Percentiles rank a stretch among this genome's conserved stretches.
phyloP scores from a whole-genome alignment of 2,888 invertebrate species.

The Eupithecia exiguata region DNA sequence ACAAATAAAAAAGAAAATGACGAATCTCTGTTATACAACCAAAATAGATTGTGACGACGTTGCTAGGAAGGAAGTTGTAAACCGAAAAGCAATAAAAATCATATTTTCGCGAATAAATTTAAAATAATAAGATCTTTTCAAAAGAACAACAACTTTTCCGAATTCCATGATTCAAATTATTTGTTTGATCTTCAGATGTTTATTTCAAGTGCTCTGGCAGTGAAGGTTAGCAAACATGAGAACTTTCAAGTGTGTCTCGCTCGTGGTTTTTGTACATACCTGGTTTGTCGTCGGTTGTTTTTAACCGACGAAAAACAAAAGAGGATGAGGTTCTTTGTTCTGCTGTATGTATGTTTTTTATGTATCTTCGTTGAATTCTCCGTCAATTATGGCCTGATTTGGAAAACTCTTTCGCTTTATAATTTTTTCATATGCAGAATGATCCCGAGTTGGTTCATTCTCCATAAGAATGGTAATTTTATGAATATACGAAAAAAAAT shows the following conservation, averaged over 20 bases:
- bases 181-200: conserved; percentile 30
- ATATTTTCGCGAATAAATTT: conserved; percentile 26
- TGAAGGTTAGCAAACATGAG: background rate
- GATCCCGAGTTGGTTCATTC: too few species aligned
- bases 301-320: background rate
- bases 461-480: too few species aligned
- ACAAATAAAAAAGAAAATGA: conserved; percentile 5
- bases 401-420: too few species aligned
- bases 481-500: too few species aligned
- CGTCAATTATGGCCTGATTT: too few species aligned
- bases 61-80: conserved; percentile 38
- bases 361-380: too few species aligned
- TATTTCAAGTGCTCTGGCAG: conserved; percentile 24
- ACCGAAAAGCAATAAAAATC: conserved; percentile 22
- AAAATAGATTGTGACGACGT: conserved; percentile 22
- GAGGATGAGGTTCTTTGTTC: too few species aligned
- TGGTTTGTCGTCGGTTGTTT: background rate
- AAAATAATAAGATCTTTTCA: conserved; percentile 4
- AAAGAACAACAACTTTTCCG: conserved; percentile 22
- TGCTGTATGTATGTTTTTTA: too few species aligned
- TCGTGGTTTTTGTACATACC: background rate
- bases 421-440: too few species aligned
- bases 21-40: conserved; percentile 17
- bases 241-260: background rate
- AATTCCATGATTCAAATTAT: conserved; percentile 25